These are phyloP conservation scores for Harpagoxenus sublaevis DNA, from an alignment of 2,888 invertebrate species.

Conservation along the genomic window DNA sequence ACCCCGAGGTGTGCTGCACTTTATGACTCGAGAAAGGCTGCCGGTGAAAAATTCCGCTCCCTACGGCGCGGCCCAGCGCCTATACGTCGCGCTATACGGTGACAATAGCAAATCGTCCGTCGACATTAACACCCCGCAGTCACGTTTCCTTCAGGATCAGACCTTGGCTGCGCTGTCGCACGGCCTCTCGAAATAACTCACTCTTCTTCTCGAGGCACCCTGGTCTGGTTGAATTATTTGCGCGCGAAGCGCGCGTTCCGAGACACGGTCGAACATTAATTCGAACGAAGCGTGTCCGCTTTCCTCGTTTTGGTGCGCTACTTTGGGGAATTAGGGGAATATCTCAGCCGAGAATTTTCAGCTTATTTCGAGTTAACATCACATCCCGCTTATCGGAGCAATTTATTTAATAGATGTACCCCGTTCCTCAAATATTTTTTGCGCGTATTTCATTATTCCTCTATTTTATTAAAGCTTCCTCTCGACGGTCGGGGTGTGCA, in stretches of 20 bases:
- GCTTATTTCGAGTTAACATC: slow-evolving; percentile 16
- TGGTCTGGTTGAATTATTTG: slow-evolving; percentile 33
- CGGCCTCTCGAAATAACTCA: slow-evolving; percentile 47
- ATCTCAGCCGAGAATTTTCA: slow-evolving; percentile 27
- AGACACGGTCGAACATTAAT: slow-evolving; percentile 50
- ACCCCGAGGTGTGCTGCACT: slow-evolving; percentile 12
- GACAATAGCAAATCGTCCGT: slow-evolving; percentile 51
- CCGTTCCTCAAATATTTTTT: neutral
- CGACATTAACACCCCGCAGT: slow-evolving; percentile 43
- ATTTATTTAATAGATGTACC: neutral
- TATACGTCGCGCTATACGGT: slow-evolving; percentile 5
- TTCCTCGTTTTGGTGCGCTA: slow-evolving; percentile 11
- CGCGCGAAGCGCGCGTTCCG: slow-evolving; percentile 32
- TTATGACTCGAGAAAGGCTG: slow-evolving; percentile 33
- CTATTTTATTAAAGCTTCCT: neutral
- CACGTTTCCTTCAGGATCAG: slow-evolving; percentile 47
- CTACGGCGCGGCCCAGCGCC: slow-evolving; percentile 19
- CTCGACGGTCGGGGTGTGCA: neutral
- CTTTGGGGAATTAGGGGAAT: slow-evolving; percentile 17
- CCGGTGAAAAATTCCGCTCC: slow-evolving; percentile 50
- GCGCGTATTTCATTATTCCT: neutral
- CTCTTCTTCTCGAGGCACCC: slow-evolving; percentile 13
- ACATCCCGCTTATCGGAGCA: neutral
- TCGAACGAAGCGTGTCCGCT: slow-evolving; percentile 39
- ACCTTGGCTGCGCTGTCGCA: slow-evolving; percentile 34